Base-by-base conservation (phyloP, 2,797 vertebrate genomes). In the Callimico goeldii region DNA sequence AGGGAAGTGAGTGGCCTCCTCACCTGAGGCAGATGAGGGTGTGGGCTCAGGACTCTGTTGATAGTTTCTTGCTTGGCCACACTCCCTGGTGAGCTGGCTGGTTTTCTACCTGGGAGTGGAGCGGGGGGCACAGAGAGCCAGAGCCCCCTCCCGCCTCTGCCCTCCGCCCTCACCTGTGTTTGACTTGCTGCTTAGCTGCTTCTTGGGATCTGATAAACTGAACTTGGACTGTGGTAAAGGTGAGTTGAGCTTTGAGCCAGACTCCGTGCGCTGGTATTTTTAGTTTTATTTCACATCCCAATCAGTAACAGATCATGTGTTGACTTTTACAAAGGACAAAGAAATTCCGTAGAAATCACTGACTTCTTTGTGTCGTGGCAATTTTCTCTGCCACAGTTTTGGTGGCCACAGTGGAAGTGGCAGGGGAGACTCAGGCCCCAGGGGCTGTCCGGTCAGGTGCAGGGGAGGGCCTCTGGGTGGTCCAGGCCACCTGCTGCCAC, bases 161-260 rank as follows among this genome's bases (percentile, higher is more conserved):
- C 90, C 93, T 75, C 96, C 97, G 57, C 87, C 95, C 95, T 77
- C 58, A 22, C 91, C 85, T 72, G 75, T 52, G 88, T 96, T 96
- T 93, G 79, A 67, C 96, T 95, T 95, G 89, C 97, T 97, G 98
- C 96, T 85, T 64, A 96, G 95, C 95, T 92, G 96, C 97, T 81
- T 91, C 93, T 77, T 50, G 77, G 86, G 75, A 98, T 98, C 98
- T 97, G 98, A 98, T 98, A 97, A 97, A 91, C 88, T 36, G 83
- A 89, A 91, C 96, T 91, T 95, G 97, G 90, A 95, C 97, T 96
- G 93, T 97, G 97, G 33, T 75, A 97, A 96, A 98, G 98, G 97
- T 96, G 97, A 97, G 91, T 89, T 0, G 75, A 79, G 95, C 73
- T 92, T 76, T 70, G 55, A 58, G 14, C 11, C 61, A 43, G 67